A percentile compares a stretch with the other conserved stretches of the same genome.
Evolutionary conservation across 2,797 vertebrate species (phyloP).

Genomic region (Scolopax bukidnonensis): DNA sequence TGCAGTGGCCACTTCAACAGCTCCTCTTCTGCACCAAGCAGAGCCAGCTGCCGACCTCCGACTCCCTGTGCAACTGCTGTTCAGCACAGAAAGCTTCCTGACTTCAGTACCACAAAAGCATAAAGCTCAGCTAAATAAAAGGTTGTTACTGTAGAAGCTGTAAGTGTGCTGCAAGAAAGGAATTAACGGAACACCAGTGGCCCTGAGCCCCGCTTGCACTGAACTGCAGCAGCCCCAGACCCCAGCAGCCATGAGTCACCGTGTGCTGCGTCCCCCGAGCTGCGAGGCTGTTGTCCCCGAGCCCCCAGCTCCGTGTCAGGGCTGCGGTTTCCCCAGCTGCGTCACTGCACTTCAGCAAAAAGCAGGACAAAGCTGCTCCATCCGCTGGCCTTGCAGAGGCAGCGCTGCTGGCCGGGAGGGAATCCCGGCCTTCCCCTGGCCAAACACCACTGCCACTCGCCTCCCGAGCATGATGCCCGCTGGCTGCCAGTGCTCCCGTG

Average conservation of each 20-base stretch:
- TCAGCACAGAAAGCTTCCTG: background rate
- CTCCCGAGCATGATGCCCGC: fast-evolving
- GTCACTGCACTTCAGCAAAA: background rate
- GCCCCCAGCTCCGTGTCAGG: background rate
- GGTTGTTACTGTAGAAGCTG: background rate
- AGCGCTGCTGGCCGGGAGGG: fast-evolving
- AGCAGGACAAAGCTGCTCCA: background rate
- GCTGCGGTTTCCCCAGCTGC: background rate
- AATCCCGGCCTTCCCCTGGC: background rate
- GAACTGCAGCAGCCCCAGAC: background rate
- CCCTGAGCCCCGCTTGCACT: background rate
- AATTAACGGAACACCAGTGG: background rate
- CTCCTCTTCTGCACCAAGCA: background rate
- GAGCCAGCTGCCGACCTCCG: fast-evolving
- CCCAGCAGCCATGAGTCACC: background rate
- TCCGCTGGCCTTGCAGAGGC: fast-evolving
- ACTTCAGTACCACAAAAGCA: background rate
- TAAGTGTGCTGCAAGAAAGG: background rate
- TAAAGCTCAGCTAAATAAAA: background rate
- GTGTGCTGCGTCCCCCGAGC: fast-evolving
- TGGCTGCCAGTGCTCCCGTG: background rate
- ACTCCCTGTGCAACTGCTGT: fast-evolving
- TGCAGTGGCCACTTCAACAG: fast-evolving
- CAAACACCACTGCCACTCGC: background rate
- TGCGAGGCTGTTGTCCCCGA: fast-evolving